Conservation (phyloP, 2,888 invertebrate species). For the Neoitamus cyanurus region DNA sequence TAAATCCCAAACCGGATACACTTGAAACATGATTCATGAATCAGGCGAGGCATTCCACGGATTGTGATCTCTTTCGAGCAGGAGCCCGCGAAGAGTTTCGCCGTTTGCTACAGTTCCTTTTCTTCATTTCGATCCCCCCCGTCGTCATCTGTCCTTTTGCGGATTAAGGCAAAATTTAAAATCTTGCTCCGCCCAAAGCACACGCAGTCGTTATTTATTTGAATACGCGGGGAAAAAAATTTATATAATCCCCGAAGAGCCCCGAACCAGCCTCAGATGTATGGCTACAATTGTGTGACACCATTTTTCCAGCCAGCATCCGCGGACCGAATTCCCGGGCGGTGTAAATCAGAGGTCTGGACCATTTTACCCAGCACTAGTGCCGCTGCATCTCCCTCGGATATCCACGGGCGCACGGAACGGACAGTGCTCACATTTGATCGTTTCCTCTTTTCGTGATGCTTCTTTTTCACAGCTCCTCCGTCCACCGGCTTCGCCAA, state of each 20-base stretch:
- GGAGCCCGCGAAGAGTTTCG: background rate
- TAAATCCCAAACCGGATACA: conserved; percentile 41
- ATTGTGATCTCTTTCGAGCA: conserved; percentile 14
- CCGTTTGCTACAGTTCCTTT: background rate
- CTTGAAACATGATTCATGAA: conserved; percentile 35
- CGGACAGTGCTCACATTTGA: background rate
- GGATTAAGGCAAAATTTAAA: conserved; percentile 19
- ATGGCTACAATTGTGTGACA: background rate
- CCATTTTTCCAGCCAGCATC: background rate
- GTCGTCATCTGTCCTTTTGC: conserved; percentile 41
- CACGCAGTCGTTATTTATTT: background rate
- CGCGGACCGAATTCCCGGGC: background rate
- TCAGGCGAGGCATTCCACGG: conserved; percentile 34
- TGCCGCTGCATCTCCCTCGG: background rate
- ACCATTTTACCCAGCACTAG: background rate
- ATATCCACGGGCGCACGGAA: background rate
- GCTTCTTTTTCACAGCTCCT: background rate
- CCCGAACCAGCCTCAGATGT: background rate
- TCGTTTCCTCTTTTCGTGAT: conserved; percentile 38
- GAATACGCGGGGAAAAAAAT: background rate
- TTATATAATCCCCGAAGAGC: background rate
- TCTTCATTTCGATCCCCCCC: background rate
- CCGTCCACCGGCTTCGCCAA: background rate
- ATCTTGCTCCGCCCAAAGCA: background rate
- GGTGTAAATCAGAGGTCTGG: conserved; percentile 5